Base-by-base conservation (phyloP, 2,888 invertebrate genomes). In the Xylocampa areola region DNA sequence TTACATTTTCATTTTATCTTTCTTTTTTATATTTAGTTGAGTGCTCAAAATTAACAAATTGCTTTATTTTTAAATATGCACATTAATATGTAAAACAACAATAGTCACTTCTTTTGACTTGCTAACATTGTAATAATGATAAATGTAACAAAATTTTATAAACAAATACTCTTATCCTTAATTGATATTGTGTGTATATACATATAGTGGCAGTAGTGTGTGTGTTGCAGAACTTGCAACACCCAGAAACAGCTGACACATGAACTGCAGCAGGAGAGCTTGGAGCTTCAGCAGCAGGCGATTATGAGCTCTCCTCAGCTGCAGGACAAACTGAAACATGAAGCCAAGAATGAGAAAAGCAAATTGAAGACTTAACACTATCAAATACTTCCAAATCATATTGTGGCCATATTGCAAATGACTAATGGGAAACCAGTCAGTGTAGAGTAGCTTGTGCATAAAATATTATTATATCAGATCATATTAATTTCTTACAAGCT, bases 241-340 rank as follows among this genome's bases (percentile, higher is more conserved):
- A 73, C 77, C 40, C 93, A 94, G 81, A 89, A 90, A 76, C 88
- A 90, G 70, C 68, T 89, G 77, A 94, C 87, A 5, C 89, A 94
- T 49, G 83, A 86, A 21, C 85, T 94, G 66, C 94, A 94, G 68
- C 87, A 88, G 72, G 94, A 94, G 82, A 92, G 94, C 68, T 81
- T 94, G 78, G 89, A 91, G 73, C 70, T 94, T 67, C 94, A 94
- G 74, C 88, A 94, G 75, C 85, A 85, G 72, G 94, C 94, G 58
- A 94, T 94, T 30, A 68, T 90, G 58, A 82, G 60, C 55, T 79
- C 92, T 11, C 92, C 94, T 2, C 80, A 89, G 32, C 84, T 94
- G 16, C 86, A 92, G 73, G 85, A 91, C 0, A 90, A 88, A 80
- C 84, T 93, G 69, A 85, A 85, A 83, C 71, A 79, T 49, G 77